Evolutionary conservation across 92 coral and sea anemone genomes (phyloP).

Genomic region (Isaurus tuberculatus): DNA sequence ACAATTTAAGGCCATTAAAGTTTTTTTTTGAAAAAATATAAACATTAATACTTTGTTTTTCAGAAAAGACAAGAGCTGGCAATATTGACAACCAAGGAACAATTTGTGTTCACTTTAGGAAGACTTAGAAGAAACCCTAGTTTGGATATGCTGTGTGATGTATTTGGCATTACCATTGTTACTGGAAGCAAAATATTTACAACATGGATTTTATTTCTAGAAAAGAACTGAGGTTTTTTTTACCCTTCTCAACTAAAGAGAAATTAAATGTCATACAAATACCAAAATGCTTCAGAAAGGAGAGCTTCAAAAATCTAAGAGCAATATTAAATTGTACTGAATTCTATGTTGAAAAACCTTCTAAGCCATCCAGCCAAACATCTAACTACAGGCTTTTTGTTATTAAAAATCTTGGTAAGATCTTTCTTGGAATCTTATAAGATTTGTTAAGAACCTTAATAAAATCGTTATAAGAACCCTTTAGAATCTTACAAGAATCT

Average conservation of each 20-base stretch:
- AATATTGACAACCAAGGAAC: constrained; percentile 68
- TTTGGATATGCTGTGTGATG: constrained; percentile 73
- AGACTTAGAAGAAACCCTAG: constrained; percentile 71
- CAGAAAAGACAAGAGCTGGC: constrained; percentile 66
- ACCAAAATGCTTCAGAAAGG: too few relatives aligned
- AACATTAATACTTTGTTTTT: constrained; percentile 31
- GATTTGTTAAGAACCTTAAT: too few relatives aligned
- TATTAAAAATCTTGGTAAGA: too few relatives aligned
- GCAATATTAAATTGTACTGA: too few relatives aligned
- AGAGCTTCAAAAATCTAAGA: too few relatives aligned
- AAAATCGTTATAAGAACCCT: too few relatives aligned
- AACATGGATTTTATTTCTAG: constrained; percentile 76
- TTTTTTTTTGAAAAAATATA: constrained; percentile 16
- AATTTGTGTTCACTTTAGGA: constrained; percentile 79
- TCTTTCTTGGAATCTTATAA: too few relatives aligned
- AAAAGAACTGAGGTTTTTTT: constrained; percentile 63
- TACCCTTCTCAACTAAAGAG: too few relatives aligned
- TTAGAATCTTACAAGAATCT: too few relatives aligned
- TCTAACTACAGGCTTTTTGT: constrained; percentile 51
- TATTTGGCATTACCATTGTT: constrained; percentile 63
- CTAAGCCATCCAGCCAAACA: too few relatives aligned
- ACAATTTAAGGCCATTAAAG: constrained; percentile 22
- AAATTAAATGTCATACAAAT: too few relatives aligned
- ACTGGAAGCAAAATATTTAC: constrained; percentile 70
- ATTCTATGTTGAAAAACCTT: too few relatives aligned